Conservation (phyloP, 2,113 vertebrate species). For the Cyprinodon variegatus region DNA sequence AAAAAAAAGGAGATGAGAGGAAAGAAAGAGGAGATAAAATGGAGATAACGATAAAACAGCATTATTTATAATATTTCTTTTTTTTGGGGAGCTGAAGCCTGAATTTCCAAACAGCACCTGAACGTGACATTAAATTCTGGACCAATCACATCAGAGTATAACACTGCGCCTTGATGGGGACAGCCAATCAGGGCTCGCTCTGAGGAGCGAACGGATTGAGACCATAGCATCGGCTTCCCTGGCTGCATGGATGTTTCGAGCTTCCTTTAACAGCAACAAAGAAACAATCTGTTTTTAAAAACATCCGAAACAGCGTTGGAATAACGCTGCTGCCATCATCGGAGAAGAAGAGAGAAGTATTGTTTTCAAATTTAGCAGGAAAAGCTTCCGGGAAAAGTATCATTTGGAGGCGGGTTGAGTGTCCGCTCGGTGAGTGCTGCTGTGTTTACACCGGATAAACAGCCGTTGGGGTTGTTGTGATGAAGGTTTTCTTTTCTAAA, state of each 20-base stretch:
- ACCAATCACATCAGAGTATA: constrained; percentile 53
- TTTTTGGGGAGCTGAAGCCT: background rate
- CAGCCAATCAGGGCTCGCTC: constrained; percentile 56
- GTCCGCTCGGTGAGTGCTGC: constrained; percentile 60
- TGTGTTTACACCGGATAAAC: constrained; percentile 51
- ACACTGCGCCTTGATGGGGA: constrained; percentile 19
- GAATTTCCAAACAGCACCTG: accelerated
- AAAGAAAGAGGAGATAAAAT: background rate
- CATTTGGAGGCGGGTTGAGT: constrained; percentile 23
- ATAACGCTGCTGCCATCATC: constrained; percentile 8
- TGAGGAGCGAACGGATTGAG: constrained; percentile 51
- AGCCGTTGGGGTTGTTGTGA: background rate
- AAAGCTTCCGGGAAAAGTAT: constrained; percentile 20
- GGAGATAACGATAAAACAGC: background rate
- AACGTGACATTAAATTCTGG: constrained; percentile 17
- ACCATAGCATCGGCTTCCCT: constrained; percentile 20
- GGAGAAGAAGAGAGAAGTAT: background rate
- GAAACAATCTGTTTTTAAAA: constrained; percentile 32
- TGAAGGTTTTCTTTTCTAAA: constrained; percentile 7
- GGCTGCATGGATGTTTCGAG: constrained; percentile 27
- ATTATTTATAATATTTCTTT: background rate
- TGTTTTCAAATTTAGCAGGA: background rate
- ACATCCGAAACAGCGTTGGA: constrained; percentile 32
- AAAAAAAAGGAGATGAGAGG: too few species aligned
- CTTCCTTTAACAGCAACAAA: constrained; percentile 67